These are phyloP conservation scores for Aquatica leii DNA, from an alignment of 2,888 invertebrate genomes.

Conservation along the genomic window DNA sequence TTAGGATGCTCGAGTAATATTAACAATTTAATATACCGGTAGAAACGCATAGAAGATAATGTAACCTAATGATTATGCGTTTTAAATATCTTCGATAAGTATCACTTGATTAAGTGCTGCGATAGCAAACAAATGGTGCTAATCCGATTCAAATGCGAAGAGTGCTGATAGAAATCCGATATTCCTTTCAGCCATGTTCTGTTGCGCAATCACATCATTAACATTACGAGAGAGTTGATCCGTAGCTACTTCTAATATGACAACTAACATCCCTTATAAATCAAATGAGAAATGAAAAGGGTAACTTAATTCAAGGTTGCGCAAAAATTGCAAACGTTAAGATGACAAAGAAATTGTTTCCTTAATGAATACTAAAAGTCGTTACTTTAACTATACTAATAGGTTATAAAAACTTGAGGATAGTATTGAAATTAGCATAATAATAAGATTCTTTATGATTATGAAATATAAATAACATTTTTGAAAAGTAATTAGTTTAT, in stretches of 20 bases:
- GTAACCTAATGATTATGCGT: not conserved
- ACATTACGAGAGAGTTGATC: conserved; percentile 30
- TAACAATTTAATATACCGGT: no score
- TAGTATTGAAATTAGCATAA: conserved; percentile 19
- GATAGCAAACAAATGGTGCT: conserved; percentile 49
- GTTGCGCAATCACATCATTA: conserved; percentile 42
- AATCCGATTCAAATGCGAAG: conserved; percentile 50
- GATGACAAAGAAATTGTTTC: no score
- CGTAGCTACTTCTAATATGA: conserved; percentile 15
- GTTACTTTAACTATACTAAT: no score
- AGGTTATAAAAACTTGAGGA: no score
- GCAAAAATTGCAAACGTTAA: not conserved
- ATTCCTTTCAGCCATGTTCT: conserved; percentile 43
- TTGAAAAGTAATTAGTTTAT: conserved; percentile 48
- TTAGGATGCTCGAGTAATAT: no score
- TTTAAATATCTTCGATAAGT: conserved; percentile 23
- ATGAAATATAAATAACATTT: conserved; percentile 50
- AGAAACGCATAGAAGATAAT: not conserved
- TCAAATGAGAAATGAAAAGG: conserved; percentile 4
- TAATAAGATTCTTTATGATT: conserved; percentile 27
- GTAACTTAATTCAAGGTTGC: not conserved
- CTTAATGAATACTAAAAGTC: no score
- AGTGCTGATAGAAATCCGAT: conserved; percentile 49
- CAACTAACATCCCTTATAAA: conserved; percentile 16
- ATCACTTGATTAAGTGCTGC: conserved; percentile 50